Evolutionary conservation across 2,113 vertebrate genomes (phyloP).

Genomic region (Phycodurus eques): DNA sequence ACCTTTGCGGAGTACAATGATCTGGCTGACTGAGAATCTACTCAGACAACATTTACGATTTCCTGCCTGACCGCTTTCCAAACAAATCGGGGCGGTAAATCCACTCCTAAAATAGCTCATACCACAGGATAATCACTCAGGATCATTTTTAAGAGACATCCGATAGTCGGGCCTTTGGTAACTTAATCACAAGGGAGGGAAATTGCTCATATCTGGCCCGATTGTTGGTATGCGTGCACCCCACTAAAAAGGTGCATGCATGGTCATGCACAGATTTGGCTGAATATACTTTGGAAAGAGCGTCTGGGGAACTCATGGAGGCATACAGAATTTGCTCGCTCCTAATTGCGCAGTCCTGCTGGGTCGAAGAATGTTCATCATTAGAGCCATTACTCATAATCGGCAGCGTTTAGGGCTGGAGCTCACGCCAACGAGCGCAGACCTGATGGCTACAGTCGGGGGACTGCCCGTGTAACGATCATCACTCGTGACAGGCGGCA

Average conservation of each 20-base stretch:
- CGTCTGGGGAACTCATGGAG: constrained; percentile 69
- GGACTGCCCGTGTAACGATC: constrained; percentile 9
- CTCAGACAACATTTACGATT: too few relatives aligned
- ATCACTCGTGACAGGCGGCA: constrained; percentile 4
- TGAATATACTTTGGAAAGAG: constrained; percentile 19
- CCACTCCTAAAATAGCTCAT: background rate
- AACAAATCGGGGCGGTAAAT: too few relatives aligned
- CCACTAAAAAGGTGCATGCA: background rate
- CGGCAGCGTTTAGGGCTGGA: constrained; percentile 77
- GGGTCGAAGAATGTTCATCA: constrained; percentile 79
- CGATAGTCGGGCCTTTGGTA: too few relatives aligned
- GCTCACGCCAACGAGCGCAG: constrained; percentile 29
- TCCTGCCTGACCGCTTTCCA: too few relatives aligned
- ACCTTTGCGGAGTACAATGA: too few relatives aligned
- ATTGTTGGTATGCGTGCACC: too few relatives aligned
- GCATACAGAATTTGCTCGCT: constrained; percentile 80
- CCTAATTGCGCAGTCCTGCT: constrained; percentile 83
- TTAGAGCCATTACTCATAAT: constrained; percentile 86
- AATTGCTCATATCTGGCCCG: too few relatives aligned
- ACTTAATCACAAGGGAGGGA: too few relatives aligned
- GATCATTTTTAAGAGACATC: background rate
- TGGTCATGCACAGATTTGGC: background rate
- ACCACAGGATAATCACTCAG: background rate
- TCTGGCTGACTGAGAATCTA: too few relatives aligned
- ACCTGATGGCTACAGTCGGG: background rate